These are phyloP conservation scores for Megalops atlanticus DNA, from an alignment of 2,113 vertebrate species.

Conservation along the genomic window DNA sequence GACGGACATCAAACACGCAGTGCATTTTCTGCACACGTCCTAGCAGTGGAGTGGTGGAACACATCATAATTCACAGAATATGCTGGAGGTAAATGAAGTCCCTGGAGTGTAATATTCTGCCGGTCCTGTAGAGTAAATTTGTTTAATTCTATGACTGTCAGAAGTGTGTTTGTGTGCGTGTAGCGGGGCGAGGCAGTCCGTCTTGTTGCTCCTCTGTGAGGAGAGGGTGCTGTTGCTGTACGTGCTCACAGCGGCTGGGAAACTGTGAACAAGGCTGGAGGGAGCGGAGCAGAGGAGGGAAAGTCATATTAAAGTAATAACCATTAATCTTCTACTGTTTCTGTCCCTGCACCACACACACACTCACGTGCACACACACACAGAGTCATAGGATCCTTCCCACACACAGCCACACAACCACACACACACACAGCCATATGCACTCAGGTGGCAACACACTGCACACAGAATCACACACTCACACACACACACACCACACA, in stretches of 20 bases:
- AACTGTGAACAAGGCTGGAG: neutral
- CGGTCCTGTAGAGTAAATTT: constrained; percentile 50
- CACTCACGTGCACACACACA: neutral
- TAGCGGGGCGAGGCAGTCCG: neutral
- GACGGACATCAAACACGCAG: constrained; percentile 63
- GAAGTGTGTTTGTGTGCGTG: constrained; percentile 57
- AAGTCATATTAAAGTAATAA: constrained; percentile 10
- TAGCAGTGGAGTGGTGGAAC: constrained; percentile 67
- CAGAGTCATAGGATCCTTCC: no score
- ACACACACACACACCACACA: neutral
- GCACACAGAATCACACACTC: neutral
- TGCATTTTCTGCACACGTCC: constrained; percentile 33
- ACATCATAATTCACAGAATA: constrained; percentile 72
- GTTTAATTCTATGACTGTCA: constrained; percentile 74
- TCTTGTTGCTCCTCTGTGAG: neutral
- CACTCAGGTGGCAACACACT: neutral
- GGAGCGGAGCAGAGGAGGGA: neutral
- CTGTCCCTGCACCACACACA: neutral
- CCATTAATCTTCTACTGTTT: neutral
- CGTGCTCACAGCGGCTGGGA: neutral
- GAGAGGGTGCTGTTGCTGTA: neutral
- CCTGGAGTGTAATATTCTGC: constrained; percentile 71
- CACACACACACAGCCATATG: neutral
- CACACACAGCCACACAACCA: neutral
- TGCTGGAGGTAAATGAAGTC: constrained; percentile 79